Percentiles rank a stretch among this genome's conserved stretches.
Conservation (phyloP, 2,797 vertebrate species). For the Epinephelus coioides region DNA sequence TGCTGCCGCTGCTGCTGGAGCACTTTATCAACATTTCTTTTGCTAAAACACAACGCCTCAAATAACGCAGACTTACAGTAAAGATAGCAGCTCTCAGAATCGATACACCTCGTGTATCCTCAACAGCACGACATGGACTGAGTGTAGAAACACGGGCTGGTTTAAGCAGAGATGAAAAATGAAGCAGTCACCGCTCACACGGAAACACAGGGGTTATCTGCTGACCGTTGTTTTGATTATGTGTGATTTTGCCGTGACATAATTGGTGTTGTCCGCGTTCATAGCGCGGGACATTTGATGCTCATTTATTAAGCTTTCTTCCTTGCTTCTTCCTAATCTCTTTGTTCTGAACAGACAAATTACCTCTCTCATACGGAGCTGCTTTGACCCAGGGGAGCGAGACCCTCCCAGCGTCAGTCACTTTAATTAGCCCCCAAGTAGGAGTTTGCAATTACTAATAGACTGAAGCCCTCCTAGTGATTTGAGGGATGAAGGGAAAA, state of each 20-base stretch:
- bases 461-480: constrained; percentile 94
- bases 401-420: constrained; percentile 94
- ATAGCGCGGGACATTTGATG: constrained; percentile 92
- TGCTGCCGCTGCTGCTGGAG: constrained; percentile 38
- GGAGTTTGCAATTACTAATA: constrained; percentile 96
- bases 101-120: constrained; percentile 60
- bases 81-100: constrained; percentile 54
- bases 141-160: constrained; percentile 30
- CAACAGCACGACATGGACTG: constrained; percentile 31
- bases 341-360: constrained; percentile 99
- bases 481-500: constrained; percentile 88
- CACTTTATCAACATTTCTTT: constrained; percentile 57
- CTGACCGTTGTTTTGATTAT: constrained; percentile 79
- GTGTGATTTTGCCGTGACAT: constrained; percentile 84
- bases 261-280: constrained; percentile 92
- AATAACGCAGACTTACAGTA: constrained; percentile 45
- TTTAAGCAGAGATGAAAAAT: constrained; percentile 45
- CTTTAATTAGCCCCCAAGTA: constrained; percentile 99
- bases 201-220: constrained; percentile 58
- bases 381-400: constrained; percentile 95
- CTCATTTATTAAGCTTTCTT: constrained; percentile 98
- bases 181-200: constrained; percentile 52
- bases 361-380: constrained; percentile 96
- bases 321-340: constrained; percentile 94
- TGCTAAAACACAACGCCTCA: constrained; percentile 56